Conservation (phyloP, 2,113 vertebrate genomes). For the Dasypus novemcinctus region DNA sequence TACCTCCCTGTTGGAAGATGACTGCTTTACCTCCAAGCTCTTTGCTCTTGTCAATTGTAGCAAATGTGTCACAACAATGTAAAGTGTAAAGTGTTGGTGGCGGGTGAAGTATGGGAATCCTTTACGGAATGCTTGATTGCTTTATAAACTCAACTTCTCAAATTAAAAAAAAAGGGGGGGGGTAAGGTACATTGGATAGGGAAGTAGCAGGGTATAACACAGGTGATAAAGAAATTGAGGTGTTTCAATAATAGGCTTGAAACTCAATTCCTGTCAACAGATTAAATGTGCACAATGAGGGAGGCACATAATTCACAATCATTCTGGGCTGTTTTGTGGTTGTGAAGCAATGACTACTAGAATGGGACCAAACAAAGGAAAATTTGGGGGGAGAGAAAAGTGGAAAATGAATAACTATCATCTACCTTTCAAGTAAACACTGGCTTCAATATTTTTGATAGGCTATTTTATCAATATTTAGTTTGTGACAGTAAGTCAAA, state of each 20-base stretch:
- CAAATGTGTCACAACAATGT: no score
- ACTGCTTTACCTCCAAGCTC: neutral
- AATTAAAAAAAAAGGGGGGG: neutral
- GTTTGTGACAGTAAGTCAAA: slow-evolving; percentile 43
- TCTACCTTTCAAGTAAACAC: neutral
- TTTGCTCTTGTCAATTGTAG: no score
- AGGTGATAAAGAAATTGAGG: neutral
- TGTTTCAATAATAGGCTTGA: neutral
- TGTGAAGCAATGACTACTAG: neutral
- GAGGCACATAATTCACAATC: neutral
- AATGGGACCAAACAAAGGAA: neutral
- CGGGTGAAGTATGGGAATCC: no score
- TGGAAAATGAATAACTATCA: neutral
- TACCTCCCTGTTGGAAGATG: neutral
- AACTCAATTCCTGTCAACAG: neutral
- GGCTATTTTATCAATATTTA: neutral
- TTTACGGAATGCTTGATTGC: no score
- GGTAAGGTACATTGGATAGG: neutral
- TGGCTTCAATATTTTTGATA: slow-evolving; percentile 47
- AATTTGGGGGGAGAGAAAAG: neutral
- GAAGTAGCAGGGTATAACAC: neutral
- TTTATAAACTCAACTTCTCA: no score
- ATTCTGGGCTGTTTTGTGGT: neutral
- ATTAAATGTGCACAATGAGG: neutral
- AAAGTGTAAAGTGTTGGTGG: no score